Conservation (phyloP, 2,888 invertebrate genomes). For the Phymatocera aterrima region DNA sequence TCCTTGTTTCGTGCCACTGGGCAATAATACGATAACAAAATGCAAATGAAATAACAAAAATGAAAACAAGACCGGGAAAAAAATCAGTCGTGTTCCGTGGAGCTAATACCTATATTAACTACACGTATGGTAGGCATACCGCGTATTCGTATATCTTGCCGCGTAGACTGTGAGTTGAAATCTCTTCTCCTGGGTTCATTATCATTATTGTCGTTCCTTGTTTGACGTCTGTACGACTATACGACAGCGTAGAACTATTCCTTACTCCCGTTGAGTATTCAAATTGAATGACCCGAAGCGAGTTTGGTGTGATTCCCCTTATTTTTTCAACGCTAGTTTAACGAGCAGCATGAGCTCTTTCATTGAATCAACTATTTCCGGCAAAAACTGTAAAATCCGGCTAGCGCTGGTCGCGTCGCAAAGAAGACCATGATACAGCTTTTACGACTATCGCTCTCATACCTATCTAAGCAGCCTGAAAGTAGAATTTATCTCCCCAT, state of each 20-base stretch:
- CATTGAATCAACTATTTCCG: slow-evolving; percentile 53
- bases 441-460: slow-evolving; percentile 1
- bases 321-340: slow-evolving; percentile 52
- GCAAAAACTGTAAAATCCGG: slow-evolving; percentile 53
- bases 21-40: slow-evolving; percentile 32
- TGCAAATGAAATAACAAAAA: neutral
- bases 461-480: slow-evolving; percentile 13
- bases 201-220: slow-evolving; percentile 21
- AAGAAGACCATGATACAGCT: slow-evolving; percentile 12
- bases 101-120: neutral
- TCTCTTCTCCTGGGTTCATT: slow-evolving; percentile 24
- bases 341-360: slow-evolving; percentile 51
- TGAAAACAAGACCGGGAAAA: neutral
- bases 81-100: slow-evolving; percentile 4
- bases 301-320: slow-evolving; percentile 26
- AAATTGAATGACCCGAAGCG: slow-evolving; percentile 39
- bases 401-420: neutral
- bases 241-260: neutral
- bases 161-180: neutral
- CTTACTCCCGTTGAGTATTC: slow-evolving; percentile 32
- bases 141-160: neutral
- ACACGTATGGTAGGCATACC: too few species aligned
- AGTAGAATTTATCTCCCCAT: slow-evolving; percentile 28
- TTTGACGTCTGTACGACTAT: neutral
- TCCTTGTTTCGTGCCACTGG: slow-evolving; percentile 38